Evolutionary conservation across 2,888 invertebrate species (phyloP), one percentile per base, ranked within the genome.

Genomic region (Calliphora vomitoria): DNA sequence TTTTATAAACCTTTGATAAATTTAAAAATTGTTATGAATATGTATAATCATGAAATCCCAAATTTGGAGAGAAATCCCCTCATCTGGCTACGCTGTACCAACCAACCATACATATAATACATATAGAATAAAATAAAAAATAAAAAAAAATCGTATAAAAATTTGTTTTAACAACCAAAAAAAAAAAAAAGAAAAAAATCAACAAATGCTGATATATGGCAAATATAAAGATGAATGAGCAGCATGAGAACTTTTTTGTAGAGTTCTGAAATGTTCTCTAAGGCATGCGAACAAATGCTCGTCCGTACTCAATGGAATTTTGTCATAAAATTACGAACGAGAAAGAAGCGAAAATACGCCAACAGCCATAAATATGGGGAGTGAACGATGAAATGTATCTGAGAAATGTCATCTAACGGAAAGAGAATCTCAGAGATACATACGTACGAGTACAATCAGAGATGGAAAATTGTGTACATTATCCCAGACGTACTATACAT

Each of bases 161-260:
- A 25, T 50, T 18, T 71, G 41, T 68, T 68, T 44, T 44, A 68
- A 44, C 11, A 1, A 66, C 3, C 44, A 44, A 50, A 50, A 47
- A n/a, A 25, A 31, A n/a, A n/a, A n/a, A 44, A 50, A 50, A 47
- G 8, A 47, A 78, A 25, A 55, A 25, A 20, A 44, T 64, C 18
- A 58, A 74, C 31, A n/a, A 80, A 71, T 31, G 41, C 53, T 68
- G 44, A 10, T 31, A 53, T 84, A 69, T 64, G 47, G 47, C 18
- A 38, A 75, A 80, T 69, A 35, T 76, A 86, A 82, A 82, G 69
- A 86, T 86, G 86, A 86, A 86, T 86, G 86, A 86, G 86, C 74
- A 83, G 75, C 83, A 64, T 78, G 86, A 86, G 82, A 82, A 74
- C 31, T 75, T 75, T 82, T 72, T 47, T 55, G 20, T 35, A 44